Evolutionary conservation across 2,113 vertebrate species (phyloP), one percentile per base, ranked within the genome.

Genomic region (Ceratotherium simum): DNA sequence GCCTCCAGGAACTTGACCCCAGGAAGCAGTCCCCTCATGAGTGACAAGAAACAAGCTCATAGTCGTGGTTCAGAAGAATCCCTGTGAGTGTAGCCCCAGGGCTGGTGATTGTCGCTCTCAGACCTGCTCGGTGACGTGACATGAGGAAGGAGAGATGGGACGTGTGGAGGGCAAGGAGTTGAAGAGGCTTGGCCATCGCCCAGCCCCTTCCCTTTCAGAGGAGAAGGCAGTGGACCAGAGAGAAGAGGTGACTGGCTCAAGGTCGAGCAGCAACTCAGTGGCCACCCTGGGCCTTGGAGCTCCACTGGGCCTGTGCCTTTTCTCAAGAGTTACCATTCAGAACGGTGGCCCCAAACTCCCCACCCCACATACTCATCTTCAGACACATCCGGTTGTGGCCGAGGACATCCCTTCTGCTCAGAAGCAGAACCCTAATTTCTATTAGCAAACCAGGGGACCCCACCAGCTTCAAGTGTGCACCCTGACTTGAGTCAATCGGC

Each of bases 71-170:
- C 70, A 80, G 39, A 80, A 89, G 90, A 89, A 64, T 62, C 31
- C 12, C 70, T 65, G n/a, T 8, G 54, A 64, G 33, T 18, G 16
- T 58, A 33, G 18, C 36, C 48, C 29, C 48, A 16, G 70, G 20
- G 11, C 75, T 17, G 76, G 31, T 78, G 23, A 51, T 54, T 86
- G 42, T 39, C 11, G 70, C 7, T 84, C 65, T 65, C 8, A 3
- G 46, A 29, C 33, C 33, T 82, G 39, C 60, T 46, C 70, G 69
- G 69, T 51, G 48, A 51, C 42, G 51, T 73, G 60, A 69, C 27
- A 95, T 23, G 54, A 94, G 33, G 80, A 42, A 75, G 64, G 90
- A 93, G 36, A 93, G 93, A 70, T 31, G 54, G 85, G 67, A 27
- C 3, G 39, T 36, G 14, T 14, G 36, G 39, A 39, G 60, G 27